Conservation (phyloP, 2,888 invertebrate species). For the Caenorhabditis wallacei region DNA sequence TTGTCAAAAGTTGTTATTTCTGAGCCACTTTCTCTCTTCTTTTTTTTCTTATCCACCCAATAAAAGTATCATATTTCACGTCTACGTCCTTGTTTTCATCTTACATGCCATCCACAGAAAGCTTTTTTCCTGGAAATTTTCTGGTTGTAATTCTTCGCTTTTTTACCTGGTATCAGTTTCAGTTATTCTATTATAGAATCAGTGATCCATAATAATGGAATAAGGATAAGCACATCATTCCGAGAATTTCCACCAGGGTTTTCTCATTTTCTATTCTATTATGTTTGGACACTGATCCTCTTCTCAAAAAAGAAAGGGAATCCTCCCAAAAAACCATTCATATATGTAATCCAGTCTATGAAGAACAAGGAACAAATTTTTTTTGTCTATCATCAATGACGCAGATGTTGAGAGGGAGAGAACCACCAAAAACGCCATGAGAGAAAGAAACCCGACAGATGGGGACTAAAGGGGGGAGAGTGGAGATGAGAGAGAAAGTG, state of each 20-base stretch:
- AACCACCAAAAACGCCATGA: slow-evolving; percentile 11
- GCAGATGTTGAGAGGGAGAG: slow-evolving; percentile 39
- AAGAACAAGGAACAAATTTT: slow-evolving; percentile 20
- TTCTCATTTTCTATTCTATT: neutral
- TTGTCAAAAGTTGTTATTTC: slow-evolving; percentile 38
- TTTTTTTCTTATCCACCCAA: slow-evolving; percentile 34
- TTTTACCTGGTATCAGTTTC: no score
- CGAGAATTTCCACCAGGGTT: neutral
- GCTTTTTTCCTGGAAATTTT: slow-evolving; percentile 8
- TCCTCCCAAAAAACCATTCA: slow-evolving; percentile 11
- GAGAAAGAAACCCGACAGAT: slow-evolving; percentile 27
- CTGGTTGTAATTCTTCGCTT: neutral
- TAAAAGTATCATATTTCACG: slow-evolving; percentile 62
- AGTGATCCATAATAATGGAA: no score
- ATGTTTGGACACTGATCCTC: slow-evolving; percentile 2
- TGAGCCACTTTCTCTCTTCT: neutral
- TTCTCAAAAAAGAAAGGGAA: slow-evolving; percentile 4
- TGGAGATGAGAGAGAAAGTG: slow-evolving; percentile 11
- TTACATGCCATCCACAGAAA: slow-evolving; percentile 13
- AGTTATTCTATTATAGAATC: no score
- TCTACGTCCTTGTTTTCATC: slow-evolving; percentile 26
- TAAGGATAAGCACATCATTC: neutral
- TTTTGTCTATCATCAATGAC: slow-evolving; percentile 17
- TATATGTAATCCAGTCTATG: slow-evolving; percentile 33
- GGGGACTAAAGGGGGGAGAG: slow-evolving; percentile 21